Percentiles rank a stretch among this genome's conserved stretches.
Conservation (phyloP, 2,888 invertebrate genomes). For the Odontomyia ornata region DNA sequence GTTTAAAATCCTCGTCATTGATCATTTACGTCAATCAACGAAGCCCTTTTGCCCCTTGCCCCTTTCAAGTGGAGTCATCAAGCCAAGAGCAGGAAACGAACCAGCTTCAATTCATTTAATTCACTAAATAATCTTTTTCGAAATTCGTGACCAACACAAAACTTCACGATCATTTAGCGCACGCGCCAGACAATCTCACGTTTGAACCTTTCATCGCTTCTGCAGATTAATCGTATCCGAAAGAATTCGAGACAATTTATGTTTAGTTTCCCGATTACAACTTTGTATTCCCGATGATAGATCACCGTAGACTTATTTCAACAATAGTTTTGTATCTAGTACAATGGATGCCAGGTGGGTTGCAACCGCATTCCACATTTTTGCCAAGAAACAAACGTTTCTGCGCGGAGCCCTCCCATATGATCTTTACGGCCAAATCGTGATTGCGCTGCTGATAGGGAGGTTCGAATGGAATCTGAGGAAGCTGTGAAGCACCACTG, state of each 20-base stretch:
- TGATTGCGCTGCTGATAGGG: background rate
- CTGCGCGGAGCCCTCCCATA: conserved; percentile 21
- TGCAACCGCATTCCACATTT: conserved; percentile 22
- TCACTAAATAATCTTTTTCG: background rate
- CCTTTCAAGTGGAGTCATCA: too few species aligned
- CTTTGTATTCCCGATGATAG: background rate
- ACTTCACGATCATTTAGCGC: conserved; percentile 25
- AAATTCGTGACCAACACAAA: conserved; percentile 16
- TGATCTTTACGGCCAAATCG: background rate
- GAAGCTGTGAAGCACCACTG: background rate
- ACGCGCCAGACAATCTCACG: conserved; percentile 20
- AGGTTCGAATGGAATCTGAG: background rate
- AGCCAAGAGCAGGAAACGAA: conserved; percentile 13
- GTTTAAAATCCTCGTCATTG: too few species aligned
- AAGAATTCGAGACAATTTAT: conserved; percentile 28
- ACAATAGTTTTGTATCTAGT: conserved; percentile 22
- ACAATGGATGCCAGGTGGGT: background rate
- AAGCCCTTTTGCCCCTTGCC: too few species aligned
- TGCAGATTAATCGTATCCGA: conserved; percentile 12
- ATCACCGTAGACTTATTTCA: background rate
- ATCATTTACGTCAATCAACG: too few species aligned
- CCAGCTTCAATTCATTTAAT: background rate
- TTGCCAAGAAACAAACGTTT: background rate
- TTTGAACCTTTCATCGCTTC: conserved; percentile 25
- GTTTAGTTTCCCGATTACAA: background rate